Evolutionary conservation across 2,113 vertebrate species (phyloP), one percentile per base, ranked within the genome.

Genomic region (Datnioides undecimradiatus): DNA sequence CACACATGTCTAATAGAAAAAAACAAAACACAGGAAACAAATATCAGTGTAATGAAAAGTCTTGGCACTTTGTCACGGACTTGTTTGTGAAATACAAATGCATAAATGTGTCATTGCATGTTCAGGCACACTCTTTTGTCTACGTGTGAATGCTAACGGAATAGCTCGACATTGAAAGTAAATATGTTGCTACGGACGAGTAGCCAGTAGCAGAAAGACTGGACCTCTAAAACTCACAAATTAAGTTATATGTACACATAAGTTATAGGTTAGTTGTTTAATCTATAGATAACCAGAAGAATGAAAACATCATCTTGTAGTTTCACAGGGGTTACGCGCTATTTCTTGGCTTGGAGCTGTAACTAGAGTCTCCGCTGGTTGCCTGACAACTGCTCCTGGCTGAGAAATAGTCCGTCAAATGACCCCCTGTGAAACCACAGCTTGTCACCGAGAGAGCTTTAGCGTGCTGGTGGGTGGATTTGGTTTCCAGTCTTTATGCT

Each of bases 1-100:
- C 27, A 40, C 16, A 46, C 45, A 73, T 29, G 38, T 54, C 45
- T n/a, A 43, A 77, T 12, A 49, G 52, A 73, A 71, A 73, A 71
- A 57, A 60, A 54, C 38, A 81, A 27, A 72, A 60, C 36, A 49
- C 59, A 58, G n/a, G 51, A 48, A 85, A 57, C 25, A 76, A 58
- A 71, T 54, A 67, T 71, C 33, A 25, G 10, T 67, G 10, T 64
- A 68, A 65, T 69, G 27, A 73, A 62, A 34, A 21, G 31, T 69
- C 40, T 12, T 9, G 33, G 54, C 75, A 41, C 40, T 27, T 13
- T 58, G 55, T 68, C 60, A 74, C 33, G 54, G 29, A 52, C 8
- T 14, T 17, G 36, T 73, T 74, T 52, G 60, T 69, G 68, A 66
- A 60, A 66, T 45, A 21, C 29, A 67, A 48, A 67, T 75, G 10